These are phyloP conservation scores for Clanis bilineata DNA, from an alignment of 2,888 invertebrate species.

Conservation along the genomic window DNA sequence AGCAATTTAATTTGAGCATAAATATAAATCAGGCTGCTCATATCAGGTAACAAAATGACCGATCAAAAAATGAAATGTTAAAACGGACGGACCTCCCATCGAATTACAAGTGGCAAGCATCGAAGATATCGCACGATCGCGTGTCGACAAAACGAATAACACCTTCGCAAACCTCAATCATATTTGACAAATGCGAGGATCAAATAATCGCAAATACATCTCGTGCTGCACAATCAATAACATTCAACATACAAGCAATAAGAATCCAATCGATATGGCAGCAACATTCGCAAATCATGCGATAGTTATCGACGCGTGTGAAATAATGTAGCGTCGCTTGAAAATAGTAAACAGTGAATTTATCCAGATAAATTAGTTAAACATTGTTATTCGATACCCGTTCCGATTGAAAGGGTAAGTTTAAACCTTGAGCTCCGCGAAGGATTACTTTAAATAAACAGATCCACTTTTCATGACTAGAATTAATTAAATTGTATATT, in stretches of 20 bases:
- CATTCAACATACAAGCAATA: constrained; percentile 42
- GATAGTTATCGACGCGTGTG: constrained; percentile 52
- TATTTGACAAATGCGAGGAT: constrained; percentile 67
- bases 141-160: constrained; percentile 72
- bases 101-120: constrained; percentile 68
- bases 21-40: background rate
- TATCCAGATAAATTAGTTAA: constrained; percentile 45
- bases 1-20: background rate
- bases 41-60: constrained; percentile 22
- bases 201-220: constrained; percentile 59
- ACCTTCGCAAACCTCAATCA: constrained; percentile 64
- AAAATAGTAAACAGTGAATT: constrained; percentile 43
- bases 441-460: constrained; percentile 5
- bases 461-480: constrained; percentile 18
- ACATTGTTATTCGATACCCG: constrained; percentile 26
- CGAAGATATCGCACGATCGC: constrained; percentile 64
- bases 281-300: constrained; percentile 28
- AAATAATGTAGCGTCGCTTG: constrained; percentile 40
- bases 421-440: background rate
- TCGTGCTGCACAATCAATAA: constrained; percentile 30
- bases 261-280: constrained; percentile 38
- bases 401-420: constrained; percentile 25
- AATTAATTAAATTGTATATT: constrained; percentile 28
- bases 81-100: constrained; percentile 61
- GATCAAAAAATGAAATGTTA: constrained; percentile 42